Evolutionary conservation across 2,797 vertebrate genomes (phyloP).

Genomic region (Schizothorax lantsangensis): DNA sequence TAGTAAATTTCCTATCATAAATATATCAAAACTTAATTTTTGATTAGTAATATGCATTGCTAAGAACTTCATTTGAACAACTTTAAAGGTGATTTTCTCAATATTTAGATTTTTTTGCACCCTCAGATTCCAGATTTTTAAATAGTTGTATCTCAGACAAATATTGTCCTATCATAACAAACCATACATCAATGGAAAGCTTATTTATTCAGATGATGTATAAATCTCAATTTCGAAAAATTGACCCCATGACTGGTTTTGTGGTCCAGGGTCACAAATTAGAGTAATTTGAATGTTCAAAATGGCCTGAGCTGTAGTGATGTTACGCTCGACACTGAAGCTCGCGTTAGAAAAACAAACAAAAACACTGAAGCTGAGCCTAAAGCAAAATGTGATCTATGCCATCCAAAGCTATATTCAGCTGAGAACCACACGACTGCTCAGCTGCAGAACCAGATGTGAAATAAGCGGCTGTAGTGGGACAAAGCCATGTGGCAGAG

Average conservation of each 20-base stretch:
- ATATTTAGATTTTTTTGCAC: neutral
- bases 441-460: neutral
- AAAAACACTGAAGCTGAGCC: neutral
- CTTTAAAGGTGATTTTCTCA: neutral
- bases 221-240: neutral
- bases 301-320: neutral
- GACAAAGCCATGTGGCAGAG: neutral
- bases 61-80: neutral
- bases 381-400: neutral
- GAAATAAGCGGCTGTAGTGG: neutral
- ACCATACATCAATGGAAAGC: neutral
- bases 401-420: neutral
- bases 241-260: neutral
- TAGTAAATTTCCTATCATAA: neutral
- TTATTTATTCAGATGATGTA: neutral
- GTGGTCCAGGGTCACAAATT: neutral
- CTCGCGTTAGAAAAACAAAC: neutral
- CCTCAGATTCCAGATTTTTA: neutral
- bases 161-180: neutral
- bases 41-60: neutral
- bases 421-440: neutral
- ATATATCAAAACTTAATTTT: neutral
- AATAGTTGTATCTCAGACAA: too few relatives aligned
- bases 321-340: neutral
- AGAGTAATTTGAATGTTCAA: neutral